Evolutionary conservation across 2,888 invertebrate species (phyloP), one percentile per base, ranked within the genome.

Genomic region (Lithophane ornitopus): DNA sequence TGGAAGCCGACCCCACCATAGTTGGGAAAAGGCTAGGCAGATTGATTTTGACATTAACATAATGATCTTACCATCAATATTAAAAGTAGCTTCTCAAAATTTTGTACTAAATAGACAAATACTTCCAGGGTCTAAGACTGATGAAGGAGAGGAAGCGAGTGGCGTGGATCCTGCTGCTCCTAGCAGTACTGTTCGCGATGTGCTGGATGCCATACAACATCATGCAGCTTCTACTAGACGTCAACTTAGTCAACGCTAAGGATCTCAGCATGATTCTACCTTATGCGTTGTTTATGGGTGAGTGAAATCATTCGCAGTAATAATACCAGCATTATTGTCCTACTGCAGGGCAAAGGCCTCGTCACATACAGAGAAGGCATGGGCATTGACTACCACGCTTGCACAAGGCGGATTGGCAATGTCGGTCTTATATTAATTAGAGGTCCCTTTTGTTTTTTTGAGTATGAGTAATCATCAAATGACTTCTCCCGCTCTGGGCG

Each of bases 201-300:
- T 98, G 98, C 93, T 98, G 98, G 98, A 95, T 98, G 70, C 98
- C 98, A 0, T 98, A 98, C 95, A 98, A 98, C 93, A 97, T 98
- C 68, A 94, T 98, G 56, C 97, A 97, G 89, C 95, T 98, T 1
- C 93, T 98, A 34, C 91, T 97, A 14, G 98, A 98, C 91, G 95
- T 97, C 69, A 96, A 96, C 61, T 89, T 94, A 1, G 94, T 95
- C 9, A 84, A 93, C 19, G 90, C 95, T 3, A 94, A 93, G 73
- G 89, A 93, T 39, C 90, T 97, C 44, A 94, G 94, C 82, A 91
- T 94, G 76, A 92, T 96, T 58, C 90, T 97, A 70, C 97, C 97
- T 3, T 98, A 98, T 90, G 97, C 98, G 16, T 94, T 98, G 56
- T 97, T 98, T 68, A 94, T 98, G 82, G 96, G 96, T 96, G 71